Base-by-base conservation (phyloP, 2,797 vertebrate genomes). In the Alauda arvensis region DNA sequence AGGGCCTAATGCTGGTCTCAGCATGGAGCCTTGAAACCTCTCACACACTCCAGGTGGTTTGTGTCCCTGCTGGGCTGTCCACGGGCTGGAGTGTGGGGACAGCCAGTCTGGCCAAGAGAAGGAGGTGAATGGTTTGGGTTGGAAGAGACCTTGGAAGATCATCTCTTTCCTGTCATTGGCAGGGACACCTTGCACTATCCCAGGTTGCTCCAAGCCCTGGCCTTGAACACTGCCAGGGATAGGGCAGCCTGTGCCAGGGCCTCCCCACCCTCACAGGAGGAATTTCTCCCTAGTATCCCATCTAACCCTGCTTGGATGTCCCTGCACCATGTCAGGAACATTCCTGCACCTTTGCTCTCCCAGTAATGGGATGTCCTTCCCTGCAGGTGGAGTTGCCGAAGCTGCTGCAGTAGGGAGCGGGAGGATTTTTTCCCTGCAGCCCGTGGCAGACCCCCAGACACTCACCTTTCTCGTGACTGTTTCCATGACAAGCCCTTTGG, bases 331-430 rank as follows among this genome's bases (percentile, higher is more conserved):
- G 14, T 28, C n/a, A 52, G 2, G 8, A 11, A 76, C 9, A 0
- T 24, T 33, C 40, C 57, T 21, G 19, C 20, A 10, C 13, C 46
- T 3, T 28, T 10, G 14, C 29, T 71, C 10, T 61, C 59, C 60
- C 43, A 13, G 19, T 85, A 87, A 94, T 24, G 3, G 29, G 19
- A 4, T 82, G n/a, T 95, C 59, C 43, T 49, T 71, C 94, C 57
- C 29, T 74, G 43, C 93, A 98, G 97, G 97, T 98, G 93, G 96
- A 96, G 65, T 95, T 98, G 55, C 97, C 97, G 28, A 97, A 97
- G 79, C 95, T 97, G 91, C 95, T 98, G 87, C 97, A 97, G 86
- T 98, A 97, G 93, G 89, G 57, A 76, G 42, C 2, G 13, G 91
- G 81, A 62, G 11, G n/a, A 92, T 51, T 66, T 61, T 84, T 40